Conservation (phyloP, 37 sponge, comb jelly and placozoan species). For the Tethya wilhelma region DNA sequence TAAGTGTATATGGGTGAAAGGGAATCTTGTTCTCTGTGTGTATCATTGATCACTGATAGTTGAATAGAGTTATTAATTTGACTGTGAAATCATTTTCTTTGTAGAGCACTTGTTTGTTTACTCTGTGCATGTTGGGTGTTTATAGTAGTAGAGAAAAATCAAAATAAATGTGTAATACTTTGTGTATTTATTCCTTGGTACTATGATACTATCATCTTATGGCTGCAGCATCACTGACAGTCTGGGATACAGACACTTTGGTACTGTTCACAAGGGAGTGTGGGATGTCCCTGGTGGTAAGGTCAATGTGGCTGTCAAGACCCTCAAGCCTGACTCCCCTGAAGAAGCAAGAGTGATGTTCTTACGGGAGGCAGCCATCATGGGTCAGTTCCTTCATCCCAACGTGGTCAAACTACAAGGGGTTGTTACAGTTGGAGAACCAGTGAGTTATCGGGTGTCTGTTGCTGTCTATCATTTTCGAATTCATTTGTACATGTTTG, state of each 20-base stretch:
- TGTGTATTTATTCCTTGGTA: no score
- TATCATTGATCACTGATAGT: no score
- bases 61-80: no score
- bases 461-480: neutral
- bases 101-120: no score
- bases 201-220: no score
- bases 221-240: neutral
- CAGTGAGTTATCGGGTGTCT: constrained; percentile 37
- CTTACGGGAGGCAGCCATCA: constrained; percentile 73
- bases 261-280: constrained; percentile 47
- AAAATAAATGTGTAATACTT: no score
- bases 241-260: constrained; percentile 70
- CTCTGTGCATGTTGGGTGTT: no score
- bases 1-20: no score
- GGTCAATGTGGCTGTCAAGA: constrained; percentile 66
- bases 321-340: constrained; percentile 16
- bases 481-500: neutral
- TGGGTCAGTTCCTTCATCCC: constrained; percentile 76
- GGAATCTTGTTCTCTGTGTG: no score
- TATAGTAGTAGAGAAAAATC: no score
- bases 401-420: constrained; percentile 68
- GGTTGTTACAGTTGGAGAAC: constrained; percentile 73
- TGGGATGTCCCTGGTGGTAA: constrained; percentile 41
- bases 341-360: constrained; percentile 49
- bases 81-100: no score